Evolutionary conservation across 2,888 invertebrate genomes (phyloP), one percentile per base, ranked within the genome.

Genomic region (Pedicia rivosa): DNA sequence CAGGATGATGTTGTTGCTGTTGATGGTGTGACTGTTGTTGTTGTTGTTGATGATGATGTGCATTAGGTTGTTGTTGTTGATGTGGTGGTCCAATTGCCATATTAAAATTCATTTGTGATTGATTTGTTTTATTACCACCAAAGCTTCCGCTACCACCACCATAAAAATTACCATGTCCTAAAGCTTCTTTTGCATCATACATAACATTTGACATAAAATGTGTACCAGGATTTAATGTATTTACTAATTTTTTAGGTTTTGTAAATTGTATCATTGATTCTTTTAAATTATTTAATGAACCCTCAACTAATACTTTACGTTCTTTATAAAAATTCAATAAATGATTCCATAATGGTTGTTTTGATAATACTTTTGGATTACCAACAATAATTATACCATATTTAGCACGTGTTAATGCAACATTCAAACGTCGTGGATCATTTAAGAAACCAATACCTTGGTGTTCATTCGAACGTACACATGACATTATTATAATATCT

Each of bases 361-460:
- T 95, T 6, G 95, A 91, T 3, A 99, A 67, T 12, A 99, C 95
- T 62, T 97, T 98, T 0, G 98, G 97, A 64, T 98, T 99, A 36
- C 98, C 98, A 37, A 99, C 92, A 43, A 99, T 90, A 45, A 99
- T 95, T 30, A 95, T 82, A 10, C 95, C 95, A 61, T 87, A 97
- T 61, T 91, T 94, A 5, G 98, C 94, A 40, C 98, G 74, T 0
- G 98, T 99, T 13, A 99, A 63, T 0, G 98, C 98, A 1, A 99
- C 98, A 64, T 99, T 99, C 35, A 99, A 67, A 37, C 98, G 81
- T 3, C 98, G 70, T 1, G 98, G 97, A 60, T 99, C 98, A 55
- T 94, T 95, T 26, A 99, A 67, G 59, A 99, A 99, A 1, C 98
- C 98, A 50, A 99, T 98, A 27, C 94, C 97, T 57, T 97, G 95